phyloP scores from a whole-genome alignment of 1,140 invertebrate genomes.

The Vanessa tameamea region DNA sequence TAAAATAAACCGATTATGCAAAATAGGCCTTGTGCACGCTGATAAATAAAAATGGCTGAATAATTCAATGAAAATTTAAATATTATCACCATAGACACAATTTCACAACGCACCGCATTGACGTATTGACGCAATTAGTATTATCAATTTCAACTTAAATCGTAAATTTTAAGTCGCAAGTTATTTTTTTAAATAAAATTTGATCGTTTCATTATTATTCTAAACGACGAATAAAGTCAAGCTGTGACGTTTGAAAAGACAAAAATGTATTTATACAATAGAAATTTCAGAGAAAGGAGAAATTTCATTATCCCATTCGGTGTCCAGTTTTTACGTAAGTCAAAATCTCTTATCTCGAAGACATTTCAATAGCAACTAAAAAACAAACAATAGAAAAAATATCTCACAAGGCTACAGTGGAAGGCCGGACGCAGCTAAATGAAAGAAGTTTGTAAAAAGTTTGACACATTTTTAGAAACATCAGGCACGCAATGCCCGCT shows the following conservation, averaged over 20 bases:
- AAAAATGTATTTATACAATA: constrained; percentile 39
- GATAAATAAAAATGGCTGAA: constrained; percentile 52
- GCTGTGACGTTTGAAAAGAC: constrained; percentile 28
- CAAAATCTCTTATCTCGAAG: constrained; percentile 62
- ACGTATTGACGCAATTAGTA: neutral
- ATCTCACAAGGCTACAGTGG: constrained; percentile 68
- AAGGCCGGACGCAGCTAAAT: constrained; percentile 76
- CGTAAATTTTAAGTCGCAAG: neutral
- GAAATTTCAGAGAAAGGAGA: constrained; percentile 52
- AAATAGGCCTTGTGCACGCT: constrained; percentile 56
- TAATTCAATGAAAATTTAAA: constrained; percentile 38
- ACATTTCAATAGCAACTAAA: constrained; percentile 75
- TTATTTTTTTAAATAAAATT: neutral
- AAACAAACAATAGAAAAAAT: constrained; percentile 75
- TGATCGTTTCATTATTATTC: neutral
- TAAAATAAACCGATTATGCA: constrained; percentile 73
- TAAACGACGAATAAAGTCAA: constrained; percentile 14
- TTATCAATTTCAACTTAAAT: neutral
- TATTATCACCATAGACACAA: constrained; percentile 33
- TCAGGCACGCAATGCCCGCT: constrained; percentile 73
- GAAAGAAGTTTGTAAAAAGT: constrained; percentile 80
- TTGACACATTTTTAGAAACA: constrained; percentile 80
- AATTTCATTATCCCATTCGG: constrained; percentile 60
- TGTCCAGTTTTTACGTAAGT: constrained; percentile 61
- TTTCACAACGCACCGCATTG: neutral